Conservation (phyloP, 1,140 invertebrate genomes). For the Temnothorax curvispinosus region DNA sequence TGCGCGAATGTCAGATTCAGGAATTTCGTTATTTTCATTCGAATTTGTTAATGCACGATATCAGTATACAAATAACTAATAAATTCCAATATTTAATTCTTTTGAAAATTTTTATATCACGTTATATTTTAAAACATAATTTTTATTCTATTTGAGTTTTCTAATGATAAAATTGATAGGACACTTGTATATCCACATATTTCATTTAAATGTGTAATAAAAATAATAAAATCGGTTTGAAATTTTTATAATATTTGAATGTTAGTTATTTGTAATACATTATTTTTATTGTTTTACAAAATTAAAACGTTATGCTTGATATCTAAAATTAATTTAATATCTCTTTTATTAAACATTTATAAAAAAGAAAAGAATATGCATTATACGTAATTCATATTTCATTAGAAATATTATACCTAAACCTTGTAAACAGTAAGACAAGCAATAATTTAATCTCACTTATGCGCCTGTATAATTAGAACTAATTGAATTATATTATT, state of each 20-base stretch:
- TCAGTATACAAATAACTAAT: not conserved
- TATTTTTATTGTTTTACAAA: not conserved
- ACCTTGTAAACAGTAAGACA: not conserved
- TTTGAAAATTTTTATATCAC: not conserved
- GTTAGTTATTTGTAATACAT: not conserved
- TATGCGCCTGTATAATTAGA: not conserved
- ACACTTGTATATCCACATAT: not conserved
- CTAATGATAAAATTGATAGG: not conserved
- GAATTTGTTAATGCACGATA: slow-evolving; percentile 17
- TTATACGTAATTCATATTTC: not conserved
- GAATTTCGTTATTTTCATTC: not conserved
- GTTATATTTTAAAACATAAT: not conserved
- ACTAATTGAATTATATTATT: not conserved
- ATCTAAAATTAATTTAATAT: not conserved
- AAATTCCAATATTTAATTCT: not conserved
- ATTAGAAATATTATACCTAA: not conserved
- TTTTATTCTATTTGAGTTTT: not conserved
- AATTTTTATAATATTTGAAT: slow-evolving; percentile 10
- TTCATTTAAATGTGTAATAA: not conserved
- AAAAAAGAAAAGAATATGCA: not conserved
- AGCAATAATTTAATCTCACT: slow-evolving; percentile 5
- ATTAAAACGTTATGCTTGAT: slow-evolving; percentile 1
- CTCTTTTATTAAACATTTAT: not conserved
- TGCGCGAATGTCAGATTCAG: slow-evolving; percentile 14
- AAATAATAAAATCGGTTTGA: not conserved